Evolutionary conservation across 2,797 vertebrate species (phyloP).

Genomic region (Distichodus sexfasciatus): DNA sequence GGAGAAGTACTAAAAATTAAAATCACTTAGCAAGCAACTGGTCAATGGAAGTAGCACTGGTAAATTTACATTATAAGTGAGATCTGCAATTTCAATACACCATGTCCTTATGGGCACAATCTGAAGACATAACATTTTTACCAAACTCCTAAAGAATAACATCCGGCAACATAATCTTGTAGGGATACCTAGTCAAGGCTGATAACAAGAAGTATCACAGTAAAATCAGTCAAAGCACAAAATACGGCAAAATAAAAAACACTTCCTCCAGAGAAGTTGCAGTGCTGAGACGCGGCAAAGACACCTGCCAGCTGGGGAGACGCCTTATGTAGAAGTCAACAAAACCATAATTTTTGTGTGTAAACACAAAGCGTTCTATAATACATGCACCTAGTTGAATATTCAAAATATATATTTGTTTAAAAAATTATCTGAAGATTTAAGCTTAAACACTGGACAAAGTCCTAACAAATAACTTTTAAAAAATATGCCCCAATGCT

Average conservation of each 20-base stretch:
- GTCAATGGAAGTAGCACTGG: too few relatives aligned
- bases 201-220: slow-evolving; percentile 9
- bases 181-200: background rate
- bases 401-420: too few relatives aligned
- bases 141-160: slow-evolving; percentile 3
- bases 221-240: slow-evolving; percentile 22
- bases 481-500: too few relatives aligned
- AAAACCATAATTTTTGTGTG: too few relatives aligned
- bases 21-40: too few relatives aligned
- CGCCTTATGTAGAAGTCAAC: background rate
- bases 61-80: background rate
- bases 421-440: too few relatives aligned
- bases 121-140: slow-evolving; percentile 23
- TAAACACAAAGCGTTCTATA: too few relatives aligned
- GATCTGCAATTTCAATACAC: background rate
- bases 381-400: too few relatives aligned
- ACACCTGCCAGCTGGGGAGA: slow-evolving; percentile 35
- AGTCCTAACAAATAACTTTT: too few relatives aligned
- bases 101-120: background rate
- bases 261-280: slow-evolving; percentile 10
- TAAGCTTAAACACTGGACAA: too few relatives aligned
- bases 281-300: slow-evolving; percentile 1
- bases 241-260: slow-evolving; percentile 18
- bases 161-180: too few relatives aligned
- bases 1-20: background rate